phyloP scores from a whole-genome alignment of 2,888 invertebrate species.

The Nomada fabriciana region DNA sequence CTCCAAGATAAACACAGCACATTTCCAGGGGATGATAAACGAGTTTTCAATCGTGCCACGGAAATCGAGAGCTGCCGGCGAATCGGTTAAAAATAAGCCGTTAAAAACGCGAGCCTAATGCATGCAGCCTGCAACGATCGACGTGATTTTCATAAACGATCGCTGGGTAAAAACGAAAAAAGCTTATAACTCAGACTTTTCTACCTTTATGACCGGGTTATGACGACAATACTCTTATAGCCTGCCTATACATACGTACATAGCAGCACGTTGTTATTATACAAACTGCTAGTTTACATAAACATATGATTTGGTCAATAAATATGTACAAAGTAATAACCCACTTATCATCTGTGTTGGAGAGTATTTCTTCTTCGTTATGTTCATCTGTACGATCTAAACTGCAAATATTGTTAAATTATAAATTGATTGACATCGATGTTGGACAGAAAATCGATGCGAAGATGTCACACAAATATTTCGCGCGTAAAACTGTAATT shows the following conservation, averaged over 20 bases:
- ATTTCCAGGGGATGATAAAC: slow-evolving; percentile 45
- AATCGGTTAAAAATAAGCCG: slow-evolving; percentile 31
- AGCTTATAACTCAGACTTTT: slow-evolving; percentile 45
- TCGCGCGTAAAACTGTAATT: background rate
- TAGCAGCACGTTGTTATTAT: background rate
- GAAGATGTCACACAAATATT: background rate
- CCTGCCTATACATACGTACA: background rate
- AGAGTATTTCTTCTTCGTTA: background rate
- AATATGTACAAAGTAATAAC: background rate
- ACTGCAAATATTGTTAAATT: background rate
- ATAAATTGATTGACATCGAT: background rate
- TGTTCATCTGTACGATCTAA: background rate
- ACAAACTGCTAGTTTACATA: background rate
- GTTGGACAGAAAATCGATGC: too few species aligned
- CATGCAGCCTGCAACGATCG: background rate
- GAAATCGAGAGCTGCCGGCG: slow-evolving; percentile 44
- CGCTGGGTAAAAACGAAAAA: slow-evolving; percentile 42
- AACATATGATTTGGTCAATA: slow-evolving; percentile 16
- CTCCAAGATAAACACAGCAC: slow-evolving; percentile 28
- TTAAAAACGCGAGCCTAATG: slow-evolving; percentile 37
- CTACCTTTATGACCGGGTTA: background rate
- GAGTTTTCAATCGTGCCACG: slow-evolving; percentile 50
- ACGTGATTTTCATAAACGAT: slow-evolving; percentile 30
- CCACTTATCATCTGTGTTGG: background rate
- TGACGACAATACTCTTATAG: slow-evolving; percentile 4